Conservation (phyloP, 2,113 vertebrate species). For the Conger conger region DNA sequence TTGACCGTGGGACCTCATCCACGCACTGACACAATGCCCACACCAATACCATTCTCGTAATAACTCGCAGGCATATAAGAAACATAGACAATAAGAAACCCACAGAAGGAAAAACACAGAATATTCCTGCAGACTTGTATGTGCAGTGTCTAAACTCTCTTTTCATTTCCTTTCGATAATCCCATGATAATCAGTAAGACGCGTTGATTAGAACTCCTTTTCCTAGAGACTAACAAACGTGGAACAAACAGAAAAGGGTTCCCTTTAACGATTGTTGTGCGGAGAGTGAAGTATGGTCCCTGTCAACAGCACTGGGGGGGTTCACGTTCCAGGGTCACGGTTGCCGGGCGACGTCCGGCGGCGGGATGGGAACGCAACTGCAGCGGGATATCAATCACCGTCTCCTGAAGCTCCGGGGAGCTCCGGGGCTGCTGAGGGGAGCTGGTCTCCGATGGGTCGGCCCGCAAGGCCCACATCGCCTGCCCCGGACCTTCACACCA, state of each 20-base stretch:
- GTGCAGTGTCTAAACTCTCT: not conserved
- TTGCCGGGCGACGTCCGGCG: conserved; percentile 12
- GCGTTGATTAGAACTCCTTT: not conserved
- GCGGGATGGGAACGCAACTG: not conserved
- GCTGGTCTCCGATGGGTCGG: not conserved
- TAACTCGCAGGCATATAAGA: not conserved
- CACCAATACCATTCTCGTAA: not conserved
- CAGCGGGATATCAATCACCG: not conserved
- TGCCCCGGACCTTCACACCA: not conserved
- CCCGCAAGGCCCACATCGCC: not conserved
- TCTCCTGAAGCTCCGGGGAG: not conserved
- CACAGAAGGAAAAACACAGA: not conserved
- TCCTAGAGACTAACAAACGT: not conserved
- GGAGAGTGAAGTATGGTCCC: not conserved
- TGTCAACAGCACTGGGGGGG: not conserved
- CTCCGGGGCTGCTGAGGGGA: not conserved
- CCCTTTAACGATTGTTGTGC: not conserved
- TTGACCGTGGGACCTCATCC: too few species aligned
- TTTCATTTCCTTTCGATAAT: too few species aligned
- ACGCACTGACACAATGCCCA: too few species aligned
- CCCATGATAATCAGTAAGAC: not conserved
- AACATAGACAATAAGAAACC: not conserved
- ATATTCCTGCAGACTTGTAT: not conserved
- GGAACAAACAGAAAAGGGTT: not conserved
- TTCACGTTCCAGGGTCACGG: not conserved